phyloP scores from a whole-genome alignment of 2,888 invertebrate genomes.

The Drosophila birchii region DNA sequence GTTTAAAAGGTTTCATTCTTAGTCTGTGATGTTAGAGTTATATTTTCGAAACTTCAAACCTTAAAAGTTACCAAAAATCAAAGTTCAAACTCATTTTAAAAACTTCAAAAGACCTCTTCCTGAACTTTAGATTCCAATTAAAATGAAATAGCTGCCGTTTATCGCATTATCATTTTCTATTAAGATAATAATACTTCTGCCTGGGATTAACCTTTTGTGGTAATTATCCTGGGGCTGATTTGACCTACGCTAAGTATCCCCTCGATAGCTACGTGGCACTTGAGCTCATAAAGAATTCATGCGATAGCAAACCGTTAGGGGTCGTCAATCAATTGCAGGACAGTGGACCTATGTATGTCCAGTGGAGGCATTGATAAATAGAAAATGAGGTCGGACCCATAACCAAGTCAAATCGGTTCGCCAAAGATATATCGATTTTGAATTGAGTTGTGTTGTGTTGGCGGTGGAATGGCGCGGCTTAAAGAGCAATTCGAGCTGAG shows the following conservation, averaged over 20 bases:
- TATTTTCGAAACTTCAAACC: neutral
- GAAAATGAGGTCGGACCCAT: conserved; percentile 31
- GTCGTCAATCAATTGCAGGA: conserved; percentile 35
- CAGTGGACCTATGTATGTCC: conserved; percentile 7
- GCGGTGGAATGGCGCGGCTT: neutral
- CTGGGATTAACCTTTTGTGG: conserved; percentile 26
- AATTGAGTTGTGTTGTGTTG: conserved; percentile 7
- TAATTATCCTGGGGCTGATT: conserved; percentile 6
- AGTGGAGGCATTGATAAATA: conserved; percentile 18
- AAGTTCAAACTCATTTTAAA: neutral
- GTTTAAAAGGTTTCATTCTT: neutral
- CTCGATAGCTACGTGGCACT: neutral
- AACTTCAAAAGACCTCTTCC: neutral
- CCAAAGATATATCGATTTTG: conserved; percentile 36
- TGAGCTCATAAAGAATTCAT: conserved; percentile 37
- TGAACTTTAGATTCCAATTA: neutral
- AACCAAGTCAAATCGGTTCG: conserved; percentile 15
- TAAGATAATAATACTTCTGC: conserved; percentile 12
- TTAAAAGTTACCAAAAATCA: neutral
- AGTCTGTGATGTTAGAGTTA: neutral
- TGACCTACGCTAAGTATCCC: conserved; percentile 13
- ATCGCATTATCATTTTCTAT: neutral
- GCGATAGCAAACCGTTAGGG: conserved; percentile 1
- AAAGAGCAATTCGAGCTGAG: conserved; percentile 9
- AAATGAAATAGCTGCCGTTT: conserved; percentile 3